Evolutionary conservation across 2,113 vertebrate species (phyloP).

Genomic region (Tonatia bakeri): DNA sequence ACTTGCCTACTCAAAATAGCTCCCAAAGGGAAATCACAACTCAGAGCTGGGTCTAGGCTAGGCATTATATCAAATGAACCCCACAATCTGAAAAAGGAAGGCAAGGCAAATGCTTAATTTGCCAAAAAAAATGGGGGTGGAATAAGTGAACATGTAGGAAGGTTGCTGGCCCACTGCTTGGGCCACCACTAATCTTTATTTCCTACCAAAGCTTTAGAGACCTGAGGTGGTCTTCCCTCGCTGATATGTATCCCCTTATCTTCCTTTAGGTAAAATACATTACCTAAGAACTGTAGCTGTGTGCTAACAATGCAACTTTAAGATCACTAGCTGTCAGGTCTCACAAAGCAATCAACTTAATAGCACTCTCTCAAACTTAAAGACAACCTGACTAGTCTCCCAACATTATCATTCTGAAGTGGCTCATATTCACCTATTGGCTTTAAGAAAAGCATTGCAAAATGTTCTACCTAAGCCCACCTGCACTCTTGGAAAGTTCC

Average conservation of each 20-base stretch:
- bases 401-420: background rate
- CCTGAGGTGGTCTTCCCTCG: background rate
- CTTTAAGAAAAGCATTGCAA: background rate
- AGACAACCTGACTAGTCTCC: background rate
- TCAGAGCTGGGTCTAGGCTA: background rate
- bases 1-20: background rate
- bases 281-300: background rate
- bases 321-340: background rate
- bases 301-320: background rate
- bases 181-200: background rate
- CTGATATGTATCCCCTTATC: background rate
- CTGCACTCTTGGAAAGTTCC: background rate
- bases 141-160: fast-evolving
- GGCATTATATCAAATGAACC: background rate
- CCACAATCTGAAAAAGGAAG: background rate
- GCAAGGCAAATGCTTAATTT: background rate
- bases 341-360: background rate
- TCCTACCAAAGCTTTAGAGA: background rate
- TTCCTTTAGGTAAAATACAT: background rate
- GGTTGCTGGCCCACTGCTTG: background rate
- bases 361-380: background rate
- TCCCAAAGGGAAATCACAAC: background rate
- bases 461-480: background rate
- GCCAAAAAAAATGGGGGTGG: background rate
- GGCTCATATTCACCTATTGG: background rate